phyloP scores from a whole-genome alignment of 2,797 vertebrate genomes.

The Alfaro cultratus region DNA sequence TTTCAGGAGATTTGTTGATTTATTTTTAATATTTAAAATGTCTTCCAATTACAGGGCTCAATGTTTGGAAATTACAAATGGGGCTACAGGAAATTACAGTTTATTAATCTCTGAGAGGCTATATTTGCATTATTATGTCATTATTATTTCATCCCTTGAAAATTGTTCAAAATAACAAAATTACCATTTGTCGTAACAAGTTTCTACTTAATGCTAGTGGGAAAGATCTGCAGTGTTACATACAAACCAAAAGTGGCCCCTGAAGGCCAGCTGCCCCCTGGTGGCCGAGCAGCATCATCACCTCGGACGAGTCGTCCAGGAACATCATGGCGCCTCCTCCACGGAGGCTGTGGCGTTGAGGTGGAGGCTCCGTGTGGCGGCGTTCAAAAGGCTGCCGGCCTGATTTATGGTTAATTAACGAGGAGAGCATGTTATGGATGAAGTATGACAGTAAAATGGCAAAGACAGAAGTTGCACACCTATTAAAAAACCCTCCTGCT shows the following conservation, averaged over 20 bases:
- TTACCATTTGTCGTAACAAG: too few relatives aligned
- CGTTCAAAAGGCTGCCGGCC: conserved; percentile 29
- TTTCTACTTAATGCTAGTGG: background rate
- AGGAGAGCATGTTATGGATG: conserved; percentile 6
- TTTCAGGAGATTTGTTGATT: too few relatives aligned
- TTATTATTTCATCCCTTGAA: too few relatives aligned
- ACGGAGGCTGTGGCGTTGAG: conserved; percentile 15
- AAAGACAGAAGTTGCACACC: conserved; percentile 11
- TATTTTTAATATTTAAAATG: too few relatives aligned
- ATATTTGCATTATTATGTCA: too few relatives aligned
- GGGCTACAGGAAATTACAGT: too few relatives aligned
- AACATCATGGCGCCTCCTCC: conserved; percentile 47
- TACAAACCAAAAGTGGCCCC: background rate
- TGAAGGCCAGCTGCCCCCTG: conserved; percentile 15
- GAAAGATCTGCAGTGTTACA: background rate
- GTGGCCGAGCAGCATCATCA: conserved; percentile 42
- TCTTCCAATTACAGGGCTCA: too few relatives aligned
- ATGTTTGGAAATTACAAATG: too few relatives aligned
- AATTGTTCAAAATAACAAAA: too few relatives aligned
- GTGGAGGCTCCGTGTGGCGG: conserved; percentile 33
- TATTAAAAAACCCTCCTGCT: conserved; percentile 1
- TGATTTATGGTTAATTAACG: conserved; percentile 29
- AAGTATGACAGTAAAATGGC: conserved; percentile 16
- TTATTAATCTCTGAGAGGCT: too few relatives aligned
- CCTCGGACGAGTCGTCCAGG: conserved; percentile 22